Conservation (phyloP, 2,113 vertebrate genomes). For the Cariama cristata region DNA sequence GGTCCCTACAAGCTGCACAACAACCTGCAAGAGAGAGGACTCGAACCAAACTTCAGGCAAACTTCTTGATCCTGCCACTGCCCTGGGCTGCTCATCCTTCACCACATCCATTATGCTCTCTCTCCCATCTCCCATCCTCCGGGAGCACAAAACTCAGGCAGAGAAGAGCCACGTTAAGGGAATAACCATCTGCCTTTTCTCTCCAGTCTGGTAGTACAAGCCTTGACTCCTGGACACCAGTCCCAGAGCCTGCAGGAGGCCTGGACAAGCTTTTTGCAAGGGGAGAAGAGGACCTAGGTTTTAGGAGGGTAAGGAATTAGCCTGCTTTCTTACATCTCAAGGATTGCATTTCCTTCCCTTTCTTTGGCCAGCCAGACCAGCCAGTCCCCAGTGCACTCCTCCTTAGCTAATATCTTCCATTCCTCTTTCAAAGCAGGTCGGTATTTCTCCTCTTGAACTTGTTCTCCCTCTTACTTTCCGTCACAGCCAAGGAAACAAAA, state of each 20-base stretch:
- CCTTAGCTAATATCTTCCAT: not conserved
- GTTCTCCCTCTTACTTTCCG: not conserved
- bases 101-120: accelerated
- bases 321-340: not conserved
- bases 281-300: not conserved
- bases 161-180: not conserved
- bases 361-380: not conserved
- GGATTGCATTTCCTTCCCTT: not conserved
- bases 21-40: not conserved
- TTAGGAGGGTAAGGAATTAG: not conserved
- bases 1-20: too few species aligned
- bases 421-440: not conserved
- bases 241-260: not conserved
- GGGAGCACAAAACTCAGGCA: not conserved
- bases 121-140: not conserved
- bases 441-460: not conserved
- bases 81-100: not conserved
- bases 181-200: not conserved
- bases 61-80: not conserved
- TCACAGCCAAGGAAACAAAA: not conserved
- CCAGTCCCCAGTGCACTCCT: not conserved
- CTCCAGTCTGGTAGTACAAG: not conserved
- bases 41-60: not conserved
- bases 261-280: not conserved
- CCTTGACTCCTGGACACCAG: not conserved